phyloP scores from a whole-genome alignment of 2,888 invertebrate species.

The Ommatoiulus sabulosus region DNA sequence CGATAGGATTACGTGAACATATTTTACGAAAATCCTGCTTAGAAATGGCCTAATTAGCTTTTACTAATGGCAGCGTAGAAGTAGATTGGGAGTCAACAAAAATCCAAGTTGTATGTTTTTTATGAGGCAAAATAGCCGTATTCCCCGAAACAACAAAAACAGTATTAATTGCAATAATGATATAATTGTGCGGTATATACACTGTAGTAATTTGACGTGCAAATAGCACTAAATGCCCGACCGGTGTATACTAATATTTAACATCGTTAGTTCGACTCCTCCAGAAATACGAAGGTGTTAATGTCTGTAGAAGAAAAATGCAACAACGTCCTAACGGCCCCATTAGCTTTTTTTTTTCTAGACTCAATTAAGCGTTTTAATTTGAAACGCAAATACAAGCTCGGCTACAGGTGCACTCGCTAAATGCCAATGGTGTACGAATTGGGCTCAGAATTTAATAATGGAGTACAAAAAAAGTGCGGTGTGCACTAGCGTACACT shows the following conservation, averaged over 20 bases:
- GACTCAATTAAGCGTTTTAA: slow-evolving; percentile 13
- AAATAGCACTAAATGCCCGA: not conserved
- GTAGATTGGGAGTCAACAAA: not conserved
- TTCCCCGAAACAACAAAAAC: not conserved
- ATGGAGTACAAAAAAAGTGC: not conserved
- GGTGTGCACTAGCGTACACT: not conserved
- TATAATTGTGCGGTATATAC: not conserved
- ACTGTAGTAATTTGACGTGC: not conserved
- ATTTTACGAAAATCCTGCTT: not conserved
- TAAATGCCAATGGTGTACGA: not conserved
- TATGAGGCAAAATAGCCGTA: not conserved
- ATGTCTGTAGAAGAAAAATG: not conserved
- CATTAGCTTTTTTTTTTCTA: not conserved
- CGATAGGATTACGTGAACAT: not conserved
- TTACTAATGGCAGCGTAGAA: not conserved
- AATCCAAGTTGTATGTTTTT: not conserved
- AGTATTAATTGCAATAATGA: not conserved
- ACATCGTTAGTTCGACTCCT: not conserved
- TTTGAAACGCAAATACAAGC: not conserved
- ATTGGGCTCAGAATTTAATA: not conserved
- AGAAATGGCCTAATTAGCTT: not conserved
- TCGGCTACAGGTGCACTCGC: not conserved
- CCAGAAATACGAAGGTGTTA: not conserved
- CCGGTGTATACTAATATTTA: not conserved
- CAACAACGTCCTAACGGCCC: not conserved